Conservation (phyloP, 1,140 invertebrate genomes). For the Apis dorsata region DNA sequence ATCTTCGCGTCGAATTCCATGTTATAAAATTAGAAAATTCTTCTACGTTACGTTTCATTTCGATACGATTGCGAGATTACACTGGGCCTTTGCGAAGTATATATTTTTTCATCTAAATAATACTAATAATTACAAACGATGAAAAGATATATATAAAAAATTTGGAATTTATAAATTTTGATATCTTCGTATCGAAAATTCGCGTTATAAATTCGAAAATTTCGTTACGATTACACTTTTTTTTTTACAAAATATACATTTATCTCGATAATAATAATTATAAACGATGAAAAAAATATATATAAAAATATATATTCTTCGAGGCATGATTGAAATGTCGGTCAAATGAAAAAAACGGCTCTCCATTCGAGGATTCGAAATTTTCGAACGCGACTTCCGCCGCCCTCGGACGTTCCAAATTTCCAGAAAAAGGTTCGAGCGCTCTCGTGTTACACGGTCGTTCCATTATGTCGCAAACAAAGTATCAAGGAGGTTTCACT, state of each 20-base stretch:
- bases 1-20: background rate
- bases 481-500: conserved; percentile 34
- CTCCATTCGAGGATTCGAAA: conserved; percentile 22
- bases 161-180: background rate
- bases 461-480: conserved; percentile 37
- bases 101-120: too few relatives aligned
- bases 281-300: too few relatives aligned
- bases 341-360: background rate
- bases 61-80: too few relatives aligned
- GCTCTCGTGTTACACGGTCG: conserved; percentile 26
- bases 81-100: too few relatives aligned
- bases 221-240: too few relatives aligned
- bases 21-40: too few relatives aligned
- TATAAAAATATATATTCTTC: too few relatives aligned
- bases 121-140: background rate
- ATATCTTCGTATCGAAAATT: background rate
- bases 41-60: too few relatives aligned
- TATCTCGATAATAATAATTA: too few relatives aligned
- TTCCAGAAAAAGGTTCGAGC: conserved; percentile 25
- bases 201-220: too few relatives aligned
- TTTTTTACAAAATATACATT: too few relatives aligned
- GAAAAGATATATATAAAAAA: background rate
- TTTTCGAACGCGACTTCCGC: conserved; percentile 9
- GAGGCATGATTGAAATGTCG: background rate
- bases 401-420: conserved; percentile 30